A percentile compares a stretch with the other conserved stretches of the same genome.
These are phyloP conservation scores for Danaus chrysippus DNA, from an alignment of 2,888 invertebrate species.

Conservation along the genomic window DNA sequence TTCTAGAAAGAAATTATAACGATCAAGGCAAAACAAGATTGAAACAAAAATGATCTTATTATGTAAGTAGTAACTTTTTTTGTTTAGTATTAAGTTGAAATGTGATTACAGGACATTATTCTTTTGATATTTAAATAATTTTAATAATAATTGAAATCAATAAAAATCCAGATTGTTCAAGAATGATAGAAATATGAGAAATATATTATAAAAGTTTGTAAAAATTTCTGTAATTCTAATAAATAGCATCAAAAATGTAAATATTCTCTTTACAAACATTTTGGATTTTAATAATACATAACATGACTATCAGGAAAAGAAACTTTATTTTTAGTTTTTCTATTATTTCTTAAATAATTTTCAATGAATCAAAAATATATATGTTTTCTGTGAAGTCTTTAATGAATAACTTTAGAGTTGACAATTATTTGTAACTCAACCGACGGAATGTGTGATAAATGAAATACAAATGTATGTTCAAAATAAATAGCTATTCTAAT, in stretches of 20 bases:
- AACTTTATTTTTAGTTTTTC: no score
- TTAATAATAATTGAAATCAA: background rate
- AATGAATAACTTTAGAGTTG: background rate
- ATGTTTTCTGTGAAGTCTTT: background rate
- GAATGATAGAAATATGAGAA: no score
- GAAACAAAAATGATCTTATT: background rate
- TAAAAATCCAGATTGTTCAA: no score
- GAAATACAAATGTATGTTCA: slow-evolving; percentile 1
- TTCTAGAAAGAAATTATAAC: background rate
- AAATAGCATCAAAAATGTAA: no score
- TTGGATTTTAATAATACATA: no score
- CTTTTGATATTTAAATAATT: background rate
- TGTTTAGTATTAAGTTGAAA: slow-evolving; percentile 5
- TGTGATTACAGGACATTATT: slow-evolving; percentile 5
- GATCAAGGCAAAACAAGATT: background rate
- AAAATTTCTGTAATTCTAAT: no score
- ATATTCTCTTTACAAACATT: no score
- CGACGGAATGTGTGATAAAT: slow-evolving; percentile 2
- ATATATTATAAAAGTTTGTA: no score
- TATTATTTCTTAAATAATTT: no score
- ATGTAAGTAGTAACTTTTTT: slow-evolving; percentile 4
- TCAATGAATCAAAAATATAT: background rate
- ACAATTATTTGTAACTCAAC: background rate
- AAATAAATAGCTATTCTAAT: background rate
- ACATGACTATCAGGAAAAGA: no score